Conservation (phyloP, 64 coral and sea anemone genomes). For the Platygyra sinensis region DNA sequence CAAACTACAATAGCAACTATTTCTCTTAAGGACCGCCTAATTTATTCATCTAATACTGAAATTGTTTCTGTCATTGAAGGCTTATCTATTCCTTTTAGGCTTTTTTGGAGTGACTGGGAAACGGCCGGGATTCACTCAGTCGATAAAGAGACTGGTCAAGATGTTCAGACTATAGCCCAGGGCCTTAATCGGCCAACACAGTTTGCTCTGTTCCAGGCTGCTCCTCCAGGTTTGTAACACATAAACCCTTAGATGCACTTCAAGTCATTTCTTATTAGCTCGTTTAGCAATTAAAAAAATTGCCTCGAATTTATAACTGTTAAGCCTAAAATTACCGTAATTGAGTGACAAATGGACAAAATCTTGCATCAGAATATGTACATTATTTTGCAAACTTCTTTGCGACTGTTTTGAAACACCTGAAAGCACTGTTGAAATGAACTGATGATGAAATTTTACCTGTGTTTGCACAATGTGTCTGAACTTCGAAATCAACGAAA, state of each 20-base stretch:
- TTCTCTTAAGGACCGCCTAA: no score
- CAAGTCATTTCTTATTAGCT: background rate
- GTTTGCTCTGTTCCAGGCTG: constrained; percentile 41
- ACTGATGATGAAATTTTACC: no score
- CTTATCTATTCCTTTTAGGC: constrained; percentile 1
- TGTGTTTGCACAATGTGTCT: no score
- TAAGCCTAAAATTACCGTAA: background rate
- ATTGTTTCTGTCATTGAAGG: no score
- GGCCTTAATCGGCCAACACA: constrained; percentile 55
- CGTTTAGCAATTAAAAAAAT: background rate
- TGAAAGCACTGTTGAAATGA: no score
- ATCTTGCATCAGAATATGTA: no score
- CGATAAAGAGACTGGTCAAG: constrained; percentile 71
- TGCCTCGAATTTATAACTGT: no score
- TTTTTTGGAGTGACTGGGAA: constrained; percentile 90
- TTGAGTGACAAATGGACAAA: background rate
- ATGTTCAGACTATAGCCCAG: constrained; percentile 23
- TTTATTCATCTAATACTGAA: no score
- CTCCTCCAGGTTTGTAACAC: constrained; percentile 23
- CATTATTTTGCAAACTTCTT: background rate
- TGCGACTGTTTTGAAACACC: no score
- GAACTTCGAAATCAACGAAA: no score
- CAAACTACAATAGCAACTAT: no score
- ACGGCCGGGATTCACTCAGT: constrained; percentile 63
- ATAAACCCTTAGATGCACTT: background rate